Evolutionary conservation across 53 echinoderm and acorn worm genomes (phyloP).

Genomic region (Stichopus horrens): DNA sequence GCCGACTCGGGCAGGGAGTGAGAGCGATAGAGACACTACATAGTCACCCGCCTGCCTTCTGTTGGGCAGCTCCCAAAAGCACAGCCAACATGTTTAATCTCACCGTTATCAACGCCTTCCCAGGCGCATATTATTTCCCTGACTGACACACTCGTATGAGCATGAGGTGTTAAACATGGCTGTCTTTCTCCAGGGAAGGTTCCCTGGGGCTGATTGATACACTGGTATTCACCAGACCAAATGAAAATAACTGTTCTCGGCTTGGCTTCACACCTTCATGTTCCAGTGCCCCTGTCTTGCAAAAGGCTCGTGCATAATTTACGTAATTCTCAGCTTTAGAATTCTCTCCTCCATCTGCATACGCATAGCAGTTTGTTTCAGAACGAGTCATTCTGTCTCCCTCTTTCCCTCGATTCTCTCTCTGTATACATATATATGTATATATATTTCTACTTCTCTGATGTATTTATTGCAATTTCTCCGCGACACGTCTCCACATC

Average conservation of each 20-base stretch:
- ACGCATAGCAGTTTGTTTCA: slow-evolving; percentile 19
- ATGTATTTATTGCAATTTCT: too few species aligned
- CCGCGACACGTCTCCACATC: too few species aligned
- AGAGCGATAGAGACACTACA: not conserved
- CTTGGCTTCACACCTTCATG: slow-evolving; percentile 50
- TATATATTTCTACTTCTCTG: too few species aligned
- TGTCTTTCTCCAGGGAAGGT: slow-evolving; percentile 28
- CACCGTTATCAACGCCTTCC: slow-evolving; percentile 30
- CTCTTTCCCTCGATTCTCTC: not conserved
- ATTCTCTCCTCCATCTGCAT: slow-evolving; percentile 25
- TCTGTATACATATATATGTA: too few species aligned
- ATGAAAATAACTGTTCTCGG: slow-evolving; percentile 49
- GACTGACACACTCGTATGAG: slow-evolving; percentile 51
- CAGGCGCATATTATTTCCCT: slow-evolving; percentile 29
- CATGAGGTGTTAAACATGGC: slow-evolving; percentile 54
- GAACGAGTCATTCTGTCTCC: not conserved
- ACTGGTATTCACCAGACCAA: slow-evolving; percentile 44
- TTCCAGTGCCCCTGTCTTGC: slow-evolving; percentile 43
- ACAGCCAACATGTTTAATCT: slow-evolving; percentile 41
- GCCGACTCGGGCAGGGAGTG: not conserved
- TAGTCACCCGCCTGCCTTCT: not conserved
- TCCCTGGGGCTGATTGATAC: slow-evolving; percentile 51
- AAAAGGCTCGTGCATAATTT: slow-evolving; percentile 54
- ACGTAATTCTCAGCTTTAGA: slow-evolving; percentile 36
- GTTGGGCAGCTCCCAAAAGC: slow-evolving; percentile 28